These are phyloP conservation scores for Adineta ricciae DNA, from an alignment of 2,888 invertebrate genomes.

Conservation along the genomic window DNA sequence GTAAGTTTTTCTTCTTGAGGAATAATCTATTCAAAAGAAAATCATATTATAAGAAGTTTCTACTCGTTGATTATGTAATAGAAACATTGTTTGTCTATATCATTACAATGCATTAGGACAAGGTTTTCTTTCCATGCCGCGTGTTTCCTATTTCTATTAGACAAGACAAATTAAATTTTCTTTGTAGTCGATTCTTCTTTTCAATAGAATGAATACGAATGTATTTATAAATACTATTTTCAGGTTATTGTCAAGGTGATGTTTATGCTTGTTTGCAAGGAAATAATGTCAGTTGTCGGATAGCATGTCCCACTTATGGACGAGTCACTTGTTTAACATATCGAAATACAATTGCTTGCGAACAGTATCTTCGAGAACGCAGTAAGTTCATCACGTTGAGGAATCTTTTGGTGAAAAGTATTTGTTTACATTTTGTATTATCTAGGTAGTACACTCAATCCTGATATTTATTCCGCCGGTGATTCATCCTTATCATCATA, in stretches of 20 bases:
- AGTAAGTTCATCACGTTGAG: neutral
- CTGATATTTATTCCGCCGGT: neutral
- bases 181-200: neutral
- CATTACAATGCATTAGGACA: neutral
- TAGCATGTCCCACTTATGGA: neutral
- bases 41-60: neutral
- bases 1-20: neutral
- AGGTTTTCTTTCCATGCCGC: neutral
- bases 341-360: neutral
- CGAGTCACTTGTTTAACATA: constrained; percentile 1
- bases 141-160: neutral
- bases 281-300: neutral
- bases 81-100: neutral
- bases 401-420: neutral
- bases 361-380: constrained; percentile 15
- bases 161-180: neutral
- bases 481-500: neutral
- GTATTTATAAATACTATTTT: neutral
- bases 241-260: constrained; percentile 20
- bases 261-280: neutral
- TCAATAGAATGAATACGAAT: neutral
- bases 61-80: neutral
- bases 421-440: neutral
- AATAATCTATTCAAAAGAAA: neutral
- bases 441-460: neutral